A percentile compares a stretch with the other conserved stretches of the same genome.
These are phyloP conservation scores for Caenorhabditis tropicalis DNA, from an alignment of 1,140 invertebrate species.

Conservation along the genomic window DNA sequence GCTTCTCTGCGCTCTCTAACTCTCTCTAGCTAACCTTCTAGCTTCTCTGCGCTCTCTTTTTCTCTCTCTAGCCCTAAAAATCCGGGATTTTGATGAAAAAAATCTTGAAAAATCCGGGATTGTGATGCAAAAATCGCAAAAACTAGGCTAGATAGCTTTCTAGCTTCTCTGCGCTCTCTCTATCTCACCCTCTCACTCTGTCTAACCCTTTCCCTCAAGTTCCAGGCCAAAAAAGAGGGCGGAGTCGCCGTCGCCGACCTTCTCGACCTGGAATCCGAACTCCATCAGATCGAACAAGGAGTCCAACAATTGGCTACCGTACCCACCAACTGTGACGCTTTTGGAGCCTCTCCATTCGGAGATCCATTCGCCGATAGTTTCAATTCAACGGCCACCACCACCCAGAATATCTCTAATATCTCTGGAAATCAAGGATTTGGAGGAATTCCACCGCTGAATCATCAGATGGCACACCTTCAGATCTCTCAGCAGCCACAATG, in stretches of 20 bases:
- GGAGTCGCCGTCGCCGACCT: conserved; percentile 79
- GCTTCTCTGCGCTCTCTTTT: no score
- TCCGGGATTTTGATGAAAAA: no score
- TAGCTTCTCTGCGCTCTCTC: no score
- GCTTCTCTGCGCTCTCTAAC: no score
- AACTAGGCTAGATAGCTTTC: no score
- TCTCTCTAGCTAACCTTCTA: no score
- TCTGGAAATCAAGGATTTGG: not conserved
- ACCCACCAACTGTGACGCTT: conserved; percentile 56
- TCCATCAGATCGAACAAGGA: conserved; percentile 83
- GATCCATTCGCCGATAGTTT: conserved; percentile 58
- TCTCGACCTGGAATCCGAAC: conserved; percentile 89
- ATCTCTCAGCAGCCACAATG: not conserved
- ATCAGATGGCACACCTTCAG: no score
- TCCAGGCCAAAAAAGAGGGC: conserved; percentile 51
- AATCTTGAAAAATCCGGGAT: no score
- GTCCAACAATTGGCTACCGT: conserved; percentile 72
- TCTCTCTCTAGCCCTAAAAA: not conserved
- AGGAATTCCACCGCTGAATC: not conserved
- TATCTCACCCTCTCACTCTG: not conserved
- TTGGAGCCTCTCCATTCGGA: conserved; percentile 65
- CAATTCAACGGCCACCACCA: conserved; percentile 4
- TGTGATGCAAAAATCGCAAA: no score
- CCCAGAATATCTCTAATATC: not conserved
- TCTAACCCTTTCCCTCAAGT: not conserved